Percentiles rank a stretch among this genome's conserved stretches.
Conservation (phyloP, 2,888 invertebrate species). For the Cremastobaeus sp. region DNA sequence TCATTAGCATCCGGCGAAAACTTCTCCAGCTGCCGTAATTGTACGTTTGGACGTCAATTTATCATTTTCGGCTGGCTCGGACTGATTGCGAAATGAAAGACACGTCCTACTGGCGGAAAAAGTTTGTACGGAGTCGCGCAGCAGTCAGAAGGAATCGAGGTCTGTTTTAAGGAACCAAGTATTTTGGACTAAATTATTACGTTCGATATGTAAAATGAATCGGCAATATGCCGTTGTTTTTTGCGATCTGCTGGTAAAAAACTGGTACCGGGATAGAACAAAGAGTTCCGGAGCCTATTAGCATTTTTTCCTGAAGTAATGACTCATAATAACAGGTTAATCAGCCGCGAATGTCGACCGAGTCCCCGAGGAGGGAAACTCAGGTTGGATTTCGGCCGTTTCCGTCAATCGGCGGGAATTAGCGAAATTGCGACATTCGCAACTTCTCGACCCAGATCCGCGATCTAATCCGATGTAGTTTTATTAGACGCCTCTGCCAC, state of each 20-base stretch:
- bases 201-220: too few species aligned
- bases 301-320: slow-evolving; percentile 21
- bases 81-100: slow-evolving; percentile 7
- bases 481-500: slow-evolving; percentile 49
- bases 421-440: slow-evolving; percentile 63
- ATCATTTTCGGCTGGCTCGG: slow-evolving; percentile 20
- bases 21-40: slow-evolving; percentile 36
- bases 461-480: slow-evolving; percentile 47
- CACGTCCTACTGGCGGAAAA: not conserved
- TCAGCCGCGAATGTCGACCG: slow-evolving; percentile 27
- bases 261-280: not conserved
- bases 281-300: not conserved
- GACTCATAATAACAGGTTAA: slow-evolving; percentile 22
- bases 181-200: too few species aligned
- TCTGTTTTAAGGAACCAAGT: too few species aligned
- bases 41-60: slow-evolving; percentile 32
- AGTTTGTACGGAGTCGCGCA: not conserved
- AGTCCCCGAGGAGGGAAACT: slow-evolving; percentile 18
- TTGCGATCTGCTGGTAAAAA: not conserved
- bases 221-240: too few species aligned
- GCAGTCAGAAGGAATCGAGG: not conserved
- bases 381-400: slow-evolving; percentile 44
- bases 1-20: slow-evolving; percentile 55
- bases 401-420: slow-evolving; percentile 60
- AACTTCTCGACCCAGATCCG: slow-evolving; percentile 50